Evolutionary conservation across 2,113 vertebrate species (phyloP), one percentile per base, ranked within the genome.

Genomic region (Larimichthys crocea): DNA sequence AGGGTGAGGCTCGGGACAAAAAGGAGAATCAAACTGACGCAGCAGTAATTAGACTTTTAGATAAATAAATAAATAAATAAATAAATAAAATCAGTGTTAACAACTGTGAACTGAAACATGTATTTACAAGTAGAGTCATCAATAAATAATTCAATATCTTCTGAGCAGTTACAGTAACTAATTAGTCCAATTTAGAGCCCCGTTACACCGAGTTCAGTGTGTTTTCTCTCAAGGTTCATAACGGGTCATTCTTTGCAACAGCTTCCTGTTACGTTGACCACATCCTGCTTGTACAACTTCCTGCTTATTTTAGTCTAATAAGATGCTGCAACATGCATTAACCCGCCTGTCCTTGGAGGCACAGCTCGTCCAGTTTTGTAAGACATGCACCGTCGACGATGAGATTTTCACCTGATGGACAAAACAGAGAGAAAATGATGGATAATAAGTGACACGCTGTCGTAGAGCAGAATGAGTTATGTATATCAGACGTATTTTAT

Each of bases 401-500:
- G 60, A 50, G 57, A 56, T 57, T 22, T 79, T 83, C 75, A 87
- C 71, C 93, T 93, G 86, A 31, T 20, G 82, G 35, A 80, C 67
- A 35, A 60, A 77, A 64, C 74, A 84, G 15, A 86, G 66, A 82
- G 2, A 85, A 46, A 76, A 82, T 2, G 7, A 50, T 76, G 4
- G 66, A 42, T 7, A 9, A 35, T n/a, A 56, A 42, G 31, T 24
- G 69, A 74, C 19, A 79, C 31, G 5, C 31, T 35, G 31, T 35
- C 31, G 31, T 35, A 65, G 61, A 59, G 19, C 5, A 6, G 19
- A 29, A 50, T 46, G 19, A 50, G 62, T 62, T 16, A 42, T 49
- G 14, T 61, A 40, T 4, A 19, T 59, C 2, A 0, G 7, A 57
- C 22, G 26, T 44, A 24, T 22, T 29, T 4, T 11, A 3, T 46